Percentiles rank a stretch among this genome's conserved stretches.
Conservation (phyloP, 2,888 invertebrate genomes). For the Coleophora deauratella region DNA sequence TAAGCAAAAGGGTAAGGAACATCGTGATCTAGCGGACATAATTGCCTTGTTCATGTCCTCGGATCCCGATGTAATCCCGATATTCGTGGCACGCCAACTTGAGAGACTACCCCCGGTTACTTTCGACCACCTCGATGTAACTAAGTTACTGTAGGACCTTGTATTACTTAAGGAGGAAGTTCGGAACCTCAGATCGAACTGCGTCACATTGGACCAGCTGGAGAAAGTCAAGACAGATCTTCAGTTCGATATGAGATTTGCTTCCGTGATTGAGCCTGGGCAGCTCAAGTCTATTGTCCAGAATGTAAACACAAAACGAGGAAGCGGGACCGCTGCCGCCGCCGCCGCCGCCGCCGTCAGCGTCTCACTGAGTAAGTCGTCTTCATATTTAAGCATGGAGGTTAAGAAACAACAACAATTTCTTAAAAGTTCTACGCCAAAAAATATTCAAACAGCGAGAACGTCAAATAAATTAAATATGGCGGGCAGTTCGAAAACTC, state of each 20-base stretch:
- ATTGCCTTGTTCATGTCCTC: conserved; percentile 1
- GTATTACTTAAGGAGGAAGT: background rate
- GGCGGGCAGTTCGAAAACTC: background rate
- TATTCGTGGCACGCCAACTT: conserved; percentile 6
- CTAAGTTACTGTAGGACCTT: conserved; percentile 7
- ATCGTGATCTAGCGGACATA: conserved; percentile 4
- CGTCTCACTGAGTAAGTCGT: background rate
- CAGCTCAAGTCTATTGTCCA: background rate
- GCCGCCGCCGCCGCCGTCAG: background rate
- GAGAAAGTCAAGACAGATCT: too few species aligned
- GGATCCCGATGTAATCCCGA: conserved; percentile 3
- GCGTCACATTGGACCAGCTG: background rate
- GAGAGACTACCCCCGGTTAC: conserved; percentile 9
- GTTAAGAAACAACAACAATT: too few species aligned
- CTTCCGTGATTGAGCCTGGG: background rate
- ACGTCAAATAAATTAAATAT: background rate
- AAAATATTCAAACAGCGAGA: too few species aligned
- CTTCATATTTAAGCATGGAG: too few species aligned
- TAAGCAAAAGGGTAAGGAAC: conserved; percentile 3
- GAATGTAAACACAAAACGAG: background rate
- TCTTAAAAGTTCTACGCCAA: too few species aligned
- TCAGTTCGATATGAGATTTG: background rate
- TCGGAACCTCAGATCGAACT: background rate
- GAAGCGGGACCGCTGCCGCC: background rate
- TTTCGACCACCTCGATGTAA: too few species aligned